Percentiles rank a stretch among this genome's conserved stretches.
Conservation (phyloP, 1,140 invertebrate species). For the Rhagoletis zephyria region DNA sequence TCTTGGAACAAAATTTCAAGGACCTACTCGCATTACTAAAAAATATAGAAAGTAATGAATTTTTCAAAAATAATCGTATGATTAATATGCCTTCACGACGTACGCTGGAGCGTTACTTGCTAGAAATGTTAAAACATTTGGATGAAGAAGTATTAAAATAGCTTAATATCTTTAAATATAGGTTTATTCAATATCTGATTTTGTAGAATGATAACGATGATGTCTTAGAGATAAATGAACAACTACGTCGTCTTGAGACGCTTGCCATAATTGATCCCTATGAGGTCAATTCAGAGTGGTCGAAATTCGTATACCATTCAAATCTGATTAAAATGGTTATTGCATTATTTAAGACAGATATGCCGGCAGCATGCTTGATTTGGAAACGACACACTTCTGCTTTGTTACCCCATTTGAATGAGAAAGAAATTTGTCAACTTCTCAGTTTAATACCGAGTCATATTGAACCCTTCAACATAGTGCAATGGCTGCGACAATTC, state of each 20-base stretch:
- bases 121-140: slow-evolving; percentile 63
- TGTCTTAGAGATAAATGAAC: slow-evolving; percentile 68
- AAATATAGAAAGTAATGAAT: slow-evolving; percentile 65
- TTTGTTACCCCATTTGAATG: slow-evolving; percentile 64
- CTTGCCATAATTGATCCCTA: slow-evolving; percentile 71
- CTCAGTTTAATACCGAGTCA: slow-evolving; percentile 65
- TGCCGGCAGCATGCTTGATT: slow-evolving; percentile 67
- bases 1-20: slow-evolving; percentile 58
- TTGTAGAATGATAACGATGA: slow-evolving; percentile 64
- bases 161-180: no score
- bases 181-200: no score
- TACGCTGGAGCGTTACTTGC: slow-evolving; percentile 64
- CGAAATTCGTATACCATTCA: slow-evolving; percentile 70
- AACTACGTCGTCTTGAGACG: slow-evolving; percentile 68
- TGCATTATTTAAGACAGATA: slow-evolving; percentile 66
- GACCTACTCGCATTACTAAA: slow-evolving; percentile 60
- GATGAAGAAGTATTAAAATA: no score
- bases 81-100: slow-evolving; percentile 66
- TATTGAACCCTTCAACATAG: slow-evolving; percentile 66
- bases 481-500: slow-evolving; percentile 71
- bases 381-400: slow-evolving; percentile 68
- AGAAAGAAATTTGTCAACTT: slow-evolving; percentile 64
- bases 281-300: slow-evolving; percentile 69
- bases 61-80: slow-evolving; percentile 67
- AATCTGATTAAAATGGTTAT: slow-evolving; percentile 65